Base-by-base conservation (phyloP, 2,888 invertebrate genomes). In the Thalpophila matura region DNA sequence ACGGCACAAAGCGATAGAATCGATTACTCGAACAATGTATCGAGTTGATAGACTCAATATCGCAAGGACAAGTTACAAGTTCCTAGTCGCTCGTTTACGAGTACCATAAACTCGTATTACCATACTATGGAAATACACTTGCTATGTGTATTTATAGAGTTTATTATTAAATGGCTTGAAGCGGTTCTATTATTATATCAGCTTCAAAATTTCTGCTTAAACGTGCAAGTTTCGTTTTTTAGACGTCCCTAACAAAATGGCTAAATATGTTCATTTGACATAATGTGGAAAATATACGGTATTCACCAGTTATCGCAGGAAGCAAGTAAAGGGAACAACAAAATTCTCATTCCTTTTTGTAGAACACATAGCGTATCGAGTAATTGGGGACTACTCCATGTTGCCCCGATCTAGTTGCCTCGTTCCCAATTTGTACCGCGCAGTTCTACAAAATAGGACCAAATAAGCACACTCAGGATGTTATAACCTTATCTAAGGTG, bases 401-500 rank as follows among this genome's bases (percentile, higher is more conserved):
- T 31, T 46, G 22, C 29, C 50, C 37, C 29, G 49, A 47, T 26
- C 33, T 27, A 50, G 49, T 51, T 27, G 43, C 35, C 37, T 47
- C 47, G 51, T 26, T 53, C 54, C 67, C 74, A 62, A 77, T 61
- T 58, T 73, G 46, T 49, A 50, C n/a, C n/a, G 29, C 14, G 26
- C 42, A 64, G 72, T 77, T 75, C 64, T 55, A 65, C 54, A 74
- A 61, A 68, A 77, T 58, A 50, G 43, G 42, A 31, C 43, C 45
- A 53, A 62, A 66, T 71, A 60, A 31, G 54, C 40, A 61, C 45
- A 26, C 49, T 53, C 45, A 57, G n/a, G 47, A 45, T 59, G 54
- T 47, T 31, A 72, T 79, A 81, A 81, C 74, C 74, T 73, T 55
- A 69, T 71, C 70, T 45, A 67, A 84, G 76, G 79, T 82, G 83